phyloP scores from a whole-genome alignment of 2,888 invertebrate genomes.

The Diplazon laetatorius region DNA sequence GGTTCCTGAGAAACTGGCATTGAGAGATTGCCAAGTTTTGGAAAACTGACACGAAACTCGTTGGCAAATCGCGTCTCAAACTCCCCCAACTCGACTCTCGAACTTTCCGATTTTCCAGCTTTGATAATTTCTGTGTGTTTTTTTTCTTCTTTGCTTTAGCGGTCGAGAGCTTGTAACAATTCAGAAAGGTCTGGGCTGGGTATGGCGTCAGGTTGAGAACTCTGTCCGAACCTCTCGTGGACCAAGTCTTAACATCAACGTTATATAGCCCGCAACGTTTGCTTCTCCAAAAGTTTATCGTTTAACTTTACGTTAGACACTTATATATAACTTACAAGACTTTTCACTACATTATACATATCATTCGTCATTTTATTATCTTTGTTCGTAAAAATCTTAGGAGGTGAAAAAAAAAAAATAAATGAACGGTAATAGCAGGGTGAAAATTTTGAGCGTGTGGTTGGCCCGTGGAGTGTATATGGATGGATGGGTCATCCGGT shows the following conservation, averaged over 20 bases:
- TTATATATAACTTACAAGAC: no score
- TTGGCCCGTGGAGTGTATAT: neutral
- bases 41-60: slow-evolving; percentile 26
- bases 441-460: slow-evolving; percentile 16
- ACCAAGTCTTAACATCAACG: slow-evolving; percentile 1
- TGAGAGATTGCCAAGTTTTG: slow-evolving; percentile 69
- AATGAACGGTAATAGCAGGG: neutral
- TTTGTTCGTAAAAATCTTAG: slow-evolving; percentile 27
- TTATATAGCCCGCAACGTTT: slow-evolving; percentile 12
- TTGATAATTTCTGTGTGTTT: slow-evolving; percentile 56
- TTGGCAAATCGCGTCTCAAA: slow-evolving; percentile 19
- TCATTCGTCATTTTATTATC: slow-evolving; percentile 1
- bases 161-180: slow-evolving; percentile 35
- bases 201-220: slow-evolving; percentile 26
- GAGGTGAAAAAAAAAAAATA: neutral
- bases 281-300: slow-evolving; percentile 29
- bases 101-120: slow-evolving; percentile 46
- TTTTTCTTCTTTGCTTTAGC: no score
- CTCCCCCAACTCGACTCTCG: neutral
- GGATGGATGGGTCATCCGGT: slow-evolving; percentile 11
- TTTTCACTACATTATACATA: no score
- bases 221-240: slow-evolving; percentile 27
- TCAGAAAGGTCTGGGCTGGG: slow-evolving; percentile 30
- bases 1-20: slow-evolving; percentile 8
- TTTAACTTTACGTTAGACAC: slow-evolving; percentile 27